Conservation (phyloP, 2,888 invertebrate genomes). For the Agrochola litura region DNA sequence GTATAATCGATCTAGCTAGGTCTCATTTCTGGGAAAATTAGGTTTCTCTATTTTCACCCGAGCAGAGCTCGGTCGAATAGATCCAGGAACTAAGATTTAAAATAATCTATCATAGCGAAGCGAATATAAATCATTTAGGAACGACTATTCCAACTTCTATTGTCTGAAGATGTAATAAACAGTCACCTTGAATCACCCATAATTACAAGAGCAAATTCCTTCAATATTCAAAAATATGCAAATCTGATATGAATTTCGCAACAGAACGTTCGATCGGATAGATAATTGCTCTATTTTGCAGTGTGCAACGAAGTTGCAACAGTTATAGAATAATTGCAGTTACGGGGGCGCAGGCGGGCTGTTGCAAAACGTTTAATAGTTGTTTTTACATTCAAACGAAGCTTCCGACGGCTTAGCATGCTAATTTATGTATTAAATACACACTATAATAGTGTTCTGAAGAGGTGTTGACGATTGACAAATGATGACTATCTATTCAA, state of each 20-base stretch:
- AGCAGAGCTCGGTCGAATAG: no score
- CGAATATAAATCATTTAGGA: neutral
- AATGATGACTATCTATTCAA: neutral
- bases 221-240: constrained; percentile 31
- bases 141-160: neutral
- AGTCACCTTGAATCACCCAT: constrained; percentile 18
- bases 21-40: no score
- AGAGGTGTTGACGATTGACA: constrained; percentile 7
- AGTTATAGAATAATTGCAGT: constrained; percentile 55
- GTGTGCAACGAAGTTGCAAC: constrained; percentile 64
- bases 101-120: neutral
- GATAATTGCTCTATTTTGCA: constrained; percentile 64
- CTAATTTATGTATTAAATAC: constrained; percentile 17
- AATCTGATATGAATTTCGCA: constrained; percentile 48
- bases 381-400: constrained; percentile 49
- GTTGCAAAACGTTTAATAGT: constrained; percentile 59
- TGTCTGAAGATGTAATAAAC: neutral
- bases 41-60: no score
- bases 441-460: neutral
- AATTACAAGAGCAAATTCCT: constrained; percentile 3
- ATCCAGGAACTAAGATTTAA: neutral
- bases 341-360: constrained; percentile 34
- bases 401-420: constrained; percentile 49
- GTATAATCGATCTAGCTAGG: no score
- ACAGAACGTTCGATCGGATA: constrained; percentile 49